These are phyloP conservation scores for Syrphus vitripennis DNA, from an alignment of 2,888 invertebrate genomes.

Conservation along the genomic window DNA sequence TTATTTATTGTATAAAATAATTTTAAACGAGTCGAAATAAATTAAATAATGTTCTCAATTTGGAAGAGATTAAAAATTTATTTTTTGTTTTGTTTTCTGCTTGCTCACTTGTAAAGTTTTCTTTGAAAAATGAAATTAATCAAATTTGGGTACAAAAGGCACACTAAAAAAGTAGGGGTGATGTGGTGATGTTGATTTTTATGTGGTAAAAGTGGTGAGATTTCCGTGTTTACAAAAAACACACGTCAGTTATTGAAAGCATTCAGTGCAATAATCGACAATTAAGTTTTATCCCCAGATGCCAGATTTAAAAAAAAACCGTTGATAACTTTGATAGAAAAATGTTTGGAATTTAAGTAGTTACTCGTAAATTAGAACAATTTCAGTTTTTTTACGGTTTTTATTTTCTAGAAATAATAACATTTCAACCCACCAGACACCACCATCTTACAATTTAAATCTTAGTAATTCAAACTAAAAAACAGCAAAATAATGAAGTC, in stretches of 20 bases:
- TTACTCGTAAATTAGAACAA: too few species aligned
- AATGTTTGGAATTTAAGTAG: too few species aligned
- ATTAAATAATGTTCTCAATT: slow-evolving; percentile 18
- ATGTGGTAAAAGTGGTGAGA: slow-evolving; percentile 43
- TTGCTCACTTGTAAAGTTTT: slow-evolving; percentile 31
- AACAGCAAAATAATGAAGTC: too few species aligned
- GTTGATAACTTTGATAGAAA: too few species aligned
- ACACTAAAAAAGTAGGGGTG: neutral
- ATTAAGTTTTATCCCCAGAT: too few species aligned
- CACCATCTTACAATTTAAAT: too few species aligned
- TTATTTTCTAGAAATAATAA: too few species aligned
- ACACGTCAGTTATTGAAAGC: slow-evolving; percentile 51
- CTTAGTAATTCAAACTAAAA: too few species aligned
- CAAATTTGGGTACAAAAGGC: too few species aligned
- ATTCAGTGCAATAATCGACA: neutral
- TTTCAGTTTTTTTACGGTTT: too few species aligned
- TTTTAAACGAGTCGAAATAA: slow-evolving; percentile 30
- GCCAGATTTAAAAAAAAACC: too few species aligned
- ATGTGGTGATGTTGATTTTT: slow-evolving; percentile 30
- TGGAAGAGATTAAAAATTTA: neutral
- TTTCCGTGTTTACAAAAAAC: slow-evolving; percentile 47
- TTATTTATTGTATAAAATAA: neutral
- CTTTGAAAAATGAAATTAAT: slow-evolving; percentile 17
- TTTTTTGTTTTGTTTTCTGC: neutral
- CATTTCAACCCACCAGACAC: too few species aligned